Conservation (phyloP, 2,888 invertebrate genomes). For the Erannis defoliaria region DNA sequence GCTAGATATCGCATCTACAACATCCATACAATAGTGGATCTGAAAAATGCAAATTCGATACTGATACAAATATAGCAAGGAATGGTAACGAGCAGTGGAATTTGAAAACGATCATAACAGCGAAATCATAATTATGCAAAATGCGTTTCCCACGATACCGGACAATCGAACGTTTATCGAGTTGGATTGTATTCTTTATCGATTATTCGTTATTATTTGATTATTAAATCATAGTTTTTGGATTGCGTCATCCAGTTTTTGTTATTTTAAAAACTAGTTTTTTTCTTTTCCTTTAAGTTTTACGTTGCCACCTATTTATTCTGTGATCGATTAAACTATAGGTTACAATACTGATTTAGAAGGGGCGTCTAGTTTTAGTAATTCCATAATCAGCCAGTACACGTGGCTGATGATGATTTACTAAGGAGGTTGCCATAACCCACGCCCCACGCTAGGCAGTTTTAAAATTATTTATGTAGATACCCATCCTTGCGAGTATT, state of each 20-base stretch:
- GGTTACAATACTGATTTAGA: no score
- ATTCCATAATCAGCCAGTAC: no score
- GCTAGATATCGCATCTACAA: not conserved
- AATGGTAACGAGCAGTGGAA: constrained; percentile 15
- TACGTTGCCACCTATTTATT: no score
- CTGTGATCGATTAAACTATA: no score
- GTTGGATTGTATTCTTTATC: constrained; percentile 57
- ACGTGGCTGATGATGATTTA: no score
- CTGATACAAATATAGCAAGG: constrained; percentile 7
- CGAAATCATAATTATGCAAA: constrained; percentile 77
- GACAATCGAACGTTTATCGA: constrained; percentile 73
- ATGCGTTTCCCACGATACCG: constrained; percentile 69
- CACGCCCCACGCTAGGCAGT: no score
- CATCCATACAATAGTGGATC: no score
- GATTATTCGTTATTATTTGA: constrained; percentile 44
- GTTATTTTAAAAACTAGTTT: not conserved
- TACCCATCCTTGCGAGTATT: no score
- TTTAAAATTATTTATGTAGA: no score
- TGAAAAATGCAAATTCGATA: constrained; percentile 12
- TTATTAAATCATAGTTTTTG: constrained; percentile 9
- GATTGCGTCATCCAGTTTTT: not conserved
- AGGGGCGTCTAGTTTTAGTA: no score
- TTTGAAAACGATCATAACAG: constrained; percentile 42
- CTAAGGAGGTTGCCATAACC: no score
- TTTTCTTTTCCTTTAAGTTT: not conserved